A percentile compares a stretch with the other conserved stretches of the same genome.
These are phyloP conservation scores for Euspilapteryx auroguttella DNA, from an alignment of 2,888 invertebrate species.

Conservation along the genomic window DNA sequence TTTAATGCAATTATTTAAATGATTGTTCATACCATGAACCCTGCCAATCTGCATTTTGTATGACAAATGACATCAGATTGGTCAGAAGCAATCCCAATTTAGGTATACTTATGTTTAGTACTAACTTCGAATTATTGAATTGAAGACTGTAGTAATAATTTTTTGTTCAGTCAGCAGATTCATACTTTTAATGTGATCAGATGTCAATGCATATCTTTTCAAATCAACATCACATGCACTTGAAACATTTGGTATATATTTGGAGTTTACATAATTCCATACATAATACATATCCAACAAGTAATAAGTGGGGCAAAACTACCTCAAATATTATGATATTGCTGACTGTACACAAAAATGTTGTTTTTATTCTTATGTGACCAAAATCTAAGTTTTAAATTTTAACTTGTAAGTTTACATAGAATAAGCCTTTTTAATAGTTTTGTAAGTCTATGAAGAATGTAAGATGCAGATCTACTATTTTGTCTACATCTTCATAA, in stretches of 20 bases:
- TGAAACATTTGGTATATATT: too few relatives aligned
- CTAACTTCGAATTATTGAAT: too few relatives aligned
- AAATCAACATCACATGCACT: too few relatives aligned
- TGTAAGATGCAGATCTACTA: slow-evolving; percentile 19
- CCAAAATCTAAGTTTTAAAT: slow-evolving; percentile 44
- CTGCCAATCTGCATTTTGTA: slow-evolving; percentile 44
- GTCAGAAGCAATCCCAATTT: too few relatives aligned
- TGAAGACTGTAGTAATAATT: slow-evolving; percentile 40
- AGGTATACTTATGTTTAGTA: too few relatives aligned
- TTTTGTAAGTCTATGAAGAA: slow-evolving; percentile 39
- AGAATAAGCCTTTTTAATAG: slow-evolving; percentile 43
- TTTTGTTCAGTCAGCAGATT: slow-evolving; percentile 31
- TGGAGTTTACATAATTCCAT: too few relatives aligned
- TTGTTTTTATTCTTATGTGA: slow-evolving; percentile 50
- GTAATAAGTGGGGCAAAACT: too few relatives aligned
- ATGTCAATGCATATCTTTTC: too few relatives aligned
- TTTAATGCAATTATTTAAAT: slow-evolving; percentile 19
- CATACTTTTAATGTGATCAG: too few relatives aligned
- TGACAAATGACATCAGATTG: background rate
- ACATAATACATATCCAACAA: too few relatives aligned
- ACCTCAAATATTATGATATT: too few relatives aligned
- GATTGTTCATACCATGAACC: slow-evolving; percentile 12
- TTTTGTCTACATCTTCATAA: slow-evolving; percentile 42
- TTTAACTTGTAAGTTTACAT: slow-evolving; percentile 36
- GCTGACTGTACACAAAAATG: too few relatives aligned